Base-by-base conservation (phyloP, 2,888 invertebrate species). In the Nasonia oneida region DNA sequence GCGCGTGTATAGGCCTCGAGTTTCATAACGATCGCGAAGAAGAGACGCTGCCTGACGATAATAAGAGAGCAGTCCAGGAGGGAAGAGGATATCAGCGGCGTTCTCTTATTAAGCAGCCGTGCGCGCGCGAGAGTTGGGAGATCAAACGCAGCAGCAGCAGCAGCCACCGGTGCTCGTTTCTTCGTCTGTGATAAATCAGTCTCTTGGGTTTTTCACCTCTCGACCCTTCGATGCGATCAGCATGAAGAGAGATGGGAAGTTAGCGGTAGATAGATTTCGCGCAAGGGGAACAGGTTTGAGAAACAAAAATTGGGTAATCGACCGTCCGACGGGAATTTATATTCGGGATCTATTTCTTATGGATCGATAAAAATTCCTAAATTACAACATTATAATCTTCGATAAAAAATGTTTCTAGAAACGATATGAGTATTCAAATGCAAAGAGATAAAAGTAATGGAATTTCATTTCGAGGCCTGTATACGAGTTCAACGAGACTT, bases 141-240 rank as follows among this genome's bases (percentile, higher is more conserved):
- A 81, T 81, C 74, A 81, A 74, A 64, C 74, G 81, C 71, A 47
- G 14, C 37, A 37, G 33, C 37, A 39, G 29, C 64, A n/a, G 29
- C 67, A 14, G 64, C 29, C 12, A n/a, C 73, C 39, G 33, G 39
- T 18, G 37, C 73, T 71, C 71, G 29, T 74, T 47, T 76, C 74
- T 83, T 74, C 70, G 39, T n/a, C 76, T 33, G 76, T 18, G 76
- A 83, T 77, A 83, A 79, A 79, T 79, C 83, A 74, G 78, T 67
- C 78, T 42, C 73, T 37, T 14, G 75, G 61, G 29, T 53, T 75
- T 53, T 75, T 33, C 33, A n/a, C 53, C 53, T 50, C 42, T 53
- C 50, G n/a, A 33, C 50, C 37, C 50, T 81, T n/a, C 78, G 67
- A 47, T 37, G 14, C 5, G 67, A 39, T 23, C n/a, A 42, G 2